Conservation (phyloP, 2,797 vertebrate genomes). For the Remorina albescens region DNA sequence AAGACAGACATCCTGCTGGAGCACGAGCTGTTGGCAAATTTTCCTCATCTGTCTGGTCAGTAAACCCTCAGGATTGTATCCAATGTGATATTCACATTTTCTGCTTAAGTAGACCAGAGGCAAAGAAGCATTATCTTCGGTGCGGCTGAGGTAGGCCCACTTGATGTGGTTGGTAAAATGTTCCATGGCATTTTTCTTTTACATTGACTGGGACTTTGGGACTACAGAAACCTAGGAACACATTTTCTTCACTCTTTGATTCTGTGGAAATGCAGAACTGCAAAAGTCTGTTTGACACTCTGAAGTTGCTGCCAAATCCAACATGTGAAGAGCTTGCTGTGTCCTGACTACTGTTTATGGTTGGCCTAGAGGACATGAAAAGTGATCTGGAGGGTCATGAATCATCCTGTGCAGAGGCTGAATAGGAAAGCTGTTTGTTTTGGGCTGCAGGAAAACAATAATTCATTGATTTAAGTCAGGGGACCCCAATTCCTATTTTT, state of each 20-base stretch:
- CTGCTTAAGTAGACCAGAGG: conserved; percentile 28
- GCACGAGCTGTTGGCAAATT: conserved; percentile 29
- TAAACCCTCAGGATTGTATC: conserved; percentile 47
- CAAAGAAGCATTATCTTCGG: conserved; percentile 9
- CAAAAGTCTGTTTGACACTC: conserved; percentile 29
- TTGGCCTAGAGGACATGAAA: conserved; percentile 36
- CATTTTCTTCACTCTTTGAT: conserved; percentile 37
- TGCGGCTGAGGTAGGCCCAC: conserved; percentile 44
- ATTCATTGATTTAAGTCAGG: conserved; percentile 61
- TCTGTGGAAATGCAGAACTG: conserved; percentile 45
- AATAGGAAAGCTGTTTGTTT: conserved; percentile 35
- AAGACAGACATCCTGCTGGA: conserved; percentile 32
- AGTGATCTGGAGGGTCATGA: conserved; percentile 35
- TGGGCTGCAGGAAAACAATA: conserved; percentile 47
- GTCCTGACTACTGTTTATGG: conserved; percentile 36
- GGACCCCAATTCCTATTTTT: conserved; percentile 73
- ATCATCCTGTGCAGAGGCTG: conserved; percentile 37
- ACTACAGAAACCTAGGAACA: conserved; percentile 26
- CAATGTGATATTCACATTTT: conserved; percentile 34
- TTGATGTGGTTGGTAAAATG: conserved; percentile 34
- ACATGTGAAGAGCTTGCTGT: conserved; percentile 23
- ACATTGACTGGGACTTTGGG: conserved; percentile 41
- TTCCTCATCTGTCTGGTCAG: conserved; percentile 30
- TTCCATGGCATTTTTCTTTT: conserved; percentile 21
- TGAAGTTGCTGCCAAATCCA: conserved; percentile 46